Base-by-base conservation (phyloP, 1,140 invertebrate species). In the Bombus sylvicola region DNA sequence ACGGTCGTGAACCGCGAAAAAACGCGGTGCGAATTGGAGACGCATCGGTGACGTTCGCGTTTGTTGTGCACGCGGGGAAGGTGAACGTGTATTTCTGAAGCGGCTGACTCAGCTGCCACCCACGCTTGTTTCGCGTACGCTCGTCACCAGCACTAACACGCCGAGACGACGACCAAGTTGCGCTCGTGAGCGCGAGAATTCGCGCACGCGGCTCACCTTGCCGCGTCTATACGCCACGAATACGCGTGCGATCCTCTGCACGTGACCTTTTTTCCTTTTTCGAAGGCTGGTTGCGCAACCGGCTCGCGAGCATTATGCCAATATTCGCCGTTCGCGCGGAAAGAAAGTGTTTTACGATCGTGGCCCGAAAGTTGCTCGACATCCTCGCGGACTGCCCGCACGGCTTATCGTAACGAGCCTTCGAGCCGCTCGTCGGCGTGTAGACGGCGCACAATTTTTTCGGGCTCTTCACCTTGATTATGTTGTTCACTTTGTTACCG, bases 31-130 rank as follows among this genome's bases (percentile, higher is more conserved):
- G 28, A 39, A 83, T 83, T 53, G 81, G 66, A 84, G 87, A 81
- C 82, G 90, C 75, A 68, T 28, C 84, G 81, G 77, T 85, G 87
- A 88, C 89, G 87, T 34, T 22, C 89, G 80, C 85, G 79, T 82
- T 91, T 85, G 81, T 85, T 88, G 89, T 90, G 85, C 83, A 84
- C 89, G 89, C 80, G 81, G 89, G 81, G 73, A 88, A 86, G 86
- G 83, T 75, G 81, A 84, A 37, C 77, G 81, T 75, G 47, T 92
- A 92, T 92, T 92, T 92, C 89, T 92, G 92, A 87, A 76, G 68
- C 39, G 41, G 87, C 81, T 93, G 92, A 93, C 79, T 93, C 92
- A 93, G 28, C 43, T 88, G 68, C 85, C 91, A 85, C 92, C 92
- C 89, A 93, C 92, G 86, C 91, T 74, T 90, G 10, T 5, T 13